These are phyloP conservation scores for Ichneumoninae sp. DNA, from an alignment of 2,888 invertebrate genomes.

Conservation along the genomic window DNA sequence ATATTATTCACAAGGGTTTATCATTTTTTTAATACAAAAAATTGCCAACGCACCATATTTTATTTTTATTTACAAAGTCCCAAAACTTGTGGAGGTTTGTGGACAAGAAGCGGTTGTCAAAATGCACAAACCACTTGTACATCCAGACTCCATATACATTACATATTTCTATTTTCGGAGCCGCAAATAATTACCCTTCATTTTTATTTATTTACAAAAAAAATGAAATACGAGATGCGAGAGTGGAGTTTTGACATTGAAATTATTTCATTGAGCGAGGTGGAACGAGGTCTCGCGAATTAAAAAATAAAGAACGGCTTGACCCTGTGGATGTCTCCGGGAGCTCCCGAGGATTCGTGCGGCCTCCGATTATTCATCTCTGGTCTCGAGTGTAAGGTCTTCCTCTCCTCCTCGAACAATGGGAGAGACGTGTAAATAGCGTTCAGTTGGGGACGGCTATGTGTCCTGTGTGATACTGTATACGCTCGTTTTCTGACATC, in stretches of 20 bases:
- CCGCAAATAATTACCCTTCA: not conserved
- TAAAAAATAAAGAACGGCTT: not conserved
- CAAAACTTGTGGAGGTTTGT: not conserved
- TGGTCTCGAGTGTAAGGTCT: slow-evolving; percentile 19
- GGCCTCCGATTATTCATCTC: slow-evolving; percentile 15
- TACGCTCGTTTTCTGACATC: slow-evolving; percentile 58
- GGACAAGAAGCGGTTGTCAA: too few relatives aligned
- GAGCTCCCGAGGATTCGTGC: slow-evolving; percentile 11
- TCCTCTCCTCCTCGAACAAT: slow-evolving; percentile 22
- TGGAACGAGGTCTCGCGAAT: slow-evolving; percentile 35
- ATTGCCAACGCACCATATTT: not conserved
- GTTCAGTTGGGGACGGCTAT: slow-evolving; percentile 39
- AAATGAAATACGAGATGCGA: not conserved
- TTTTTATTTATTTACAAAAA: not conserved
- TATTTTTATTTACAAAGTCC: not conserved
- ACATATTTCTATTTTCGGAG: not conserved
- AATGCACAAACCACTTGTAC: too few relatives aligned
- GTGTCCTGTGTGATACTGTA: slow-evolving; percentile 4
- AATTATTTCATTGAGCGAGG: slow-evolving; percentile 18
- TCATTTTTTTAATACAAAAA: too few relatives aligned
- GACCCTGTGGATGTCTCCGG: slow-evolving; percentile 15
- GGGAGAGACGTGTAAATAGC: not conserved
- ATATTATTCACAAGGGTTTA: too few relatives aligned
- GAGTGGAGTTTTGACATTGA: slow-evolving; percentile 11
- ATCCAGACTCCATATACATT: too few relatives aligned